These are phyloP conservation scores for Synanthedon tipuliformis DNA, from an alignment of 2,888 invertebrate genomes.

Conservation along the genomic window DNA sequence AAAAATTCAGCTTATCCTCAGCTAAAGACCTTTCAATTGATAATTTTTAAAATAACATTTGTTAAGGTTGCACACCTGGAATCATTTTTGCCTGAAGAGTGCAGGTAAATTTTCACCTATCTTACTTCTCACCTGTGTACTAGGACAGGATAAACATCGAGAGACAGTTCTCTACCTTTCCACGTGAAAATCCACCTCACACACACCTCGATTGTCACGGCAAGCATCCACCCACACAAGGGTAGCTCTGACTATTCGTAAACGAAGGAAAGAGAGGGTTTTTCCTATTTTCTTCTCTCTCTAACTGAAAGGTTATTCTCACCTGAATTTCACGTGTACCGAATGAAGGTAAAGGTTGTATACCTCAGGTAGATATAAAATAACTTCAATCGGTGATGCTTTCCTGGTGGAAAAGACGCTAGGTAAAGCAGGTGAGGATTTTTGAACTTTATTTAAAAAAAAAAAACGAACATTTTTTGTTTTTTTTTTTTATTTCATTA, in stretches of 20 bases:
- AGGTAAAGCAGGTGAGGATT: constrained; percentile 39
- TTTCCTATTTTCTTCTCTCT: neutral
- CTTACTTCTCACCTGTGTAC: constrained; percentile 57
- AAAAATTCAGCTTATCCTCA: no score
- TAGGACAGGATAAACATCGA: constrained; percentile 35
- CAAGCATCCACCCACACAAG: neutral
- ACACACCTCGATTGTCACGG: constrained; percentile 4
- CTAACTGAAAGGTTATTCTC: neutral
- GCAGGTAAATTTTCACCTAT: constrained; percentile 56
- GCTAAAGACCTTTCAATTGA: no score
- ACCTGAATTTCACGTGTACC: neutral
- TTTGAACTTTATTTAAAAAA: constrained; percentile 3
- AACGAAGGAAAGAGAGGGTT: neutral
- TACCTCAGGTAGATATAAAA: constrained; percentile 23
- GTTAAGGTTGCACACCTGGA: no score
- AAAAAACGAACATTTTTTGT: neutral
- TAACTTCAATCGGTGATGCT: constrained; percentile 18
- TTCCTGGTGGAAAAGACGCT: constrained; percentile 46
- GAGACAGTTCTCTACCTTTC: constrained; percentile 32
- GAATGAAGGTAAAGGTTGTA: no score
- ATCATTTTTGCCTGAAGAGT: constrained; percentile 7
- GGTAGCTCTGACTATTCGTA: neutral
- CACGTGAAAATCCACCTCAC: constrained; percentile 24
- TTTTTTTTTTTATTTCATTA: no score
- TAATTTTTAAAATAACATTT: no score